Evolutionary conservation across 2,797 vertebrate species (phyloP).

Genomic region (Petrocephalus schoutedeni): DNA sequence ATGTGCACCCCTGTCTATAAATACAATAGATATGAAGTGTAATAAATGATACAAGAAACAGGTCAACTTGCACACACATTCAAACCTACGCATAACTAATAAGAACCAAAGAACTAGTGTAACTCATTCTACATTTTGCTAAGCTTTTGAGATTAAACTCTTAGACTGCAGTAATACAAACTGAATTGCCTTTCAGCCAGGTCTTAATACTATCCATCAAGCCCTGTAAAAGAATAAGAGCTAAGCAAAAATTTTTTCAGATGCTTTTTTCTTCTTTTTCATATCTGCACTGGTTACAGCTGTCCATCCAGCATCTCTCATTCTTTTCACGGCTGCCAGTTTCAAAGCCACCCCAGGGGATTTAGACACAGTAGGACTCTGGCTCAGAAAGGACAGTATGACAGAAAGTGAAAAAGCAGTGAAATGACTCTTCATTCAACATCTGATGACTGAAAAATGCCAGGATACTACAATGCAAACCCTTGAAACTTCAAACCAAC

Average conservation of each 20-base stretch:
- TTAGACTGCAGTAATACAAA: background rate
- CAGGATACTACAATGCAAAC: background rate
- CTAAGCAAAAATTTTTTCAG: slow-evolving; percentile 77
- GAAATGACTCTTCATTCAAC: background rate
- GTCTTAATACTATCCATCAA: background rate
- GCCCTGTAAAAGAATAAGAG: background rate
- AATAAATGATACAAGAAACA: slow-evolving; percentile 8
- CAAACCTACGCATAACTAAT: background rate
- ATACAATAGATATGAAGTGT: background rate
- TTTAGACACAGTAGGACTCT: slow-evolving; percentile 53
- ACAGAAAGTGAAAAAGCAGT: slow-evolving; percentile 33
- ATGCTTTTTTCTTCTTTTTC: slow-evolving; percentile 71
- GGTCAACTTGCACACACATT: background rate
- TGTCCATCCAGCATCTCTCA: slow-evolving; percentile 78
- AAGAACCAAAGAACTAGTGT: background rate
- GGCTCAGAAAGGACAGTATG: slow-evolving; percentile 38
- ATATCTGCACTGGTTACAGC: slow-evolving; percentile 71
- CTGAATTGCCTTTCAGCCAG: background rate
- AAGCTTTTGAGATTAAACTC: background rate
- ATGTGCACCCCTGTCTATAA: background rate
- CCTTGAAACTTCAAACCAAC: background rate
- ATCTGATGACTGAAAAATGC: background rate
- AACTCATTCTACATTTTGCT: background rate
- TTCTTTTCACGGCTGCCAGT: slow-evolving; percentile 72
- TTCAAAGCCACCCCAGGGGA: slow-evolving; percentile 68